Base-by-base conservation (phyloP, 92 coral and sea anemone species). In the Zoanthus sociatus region DNA sequence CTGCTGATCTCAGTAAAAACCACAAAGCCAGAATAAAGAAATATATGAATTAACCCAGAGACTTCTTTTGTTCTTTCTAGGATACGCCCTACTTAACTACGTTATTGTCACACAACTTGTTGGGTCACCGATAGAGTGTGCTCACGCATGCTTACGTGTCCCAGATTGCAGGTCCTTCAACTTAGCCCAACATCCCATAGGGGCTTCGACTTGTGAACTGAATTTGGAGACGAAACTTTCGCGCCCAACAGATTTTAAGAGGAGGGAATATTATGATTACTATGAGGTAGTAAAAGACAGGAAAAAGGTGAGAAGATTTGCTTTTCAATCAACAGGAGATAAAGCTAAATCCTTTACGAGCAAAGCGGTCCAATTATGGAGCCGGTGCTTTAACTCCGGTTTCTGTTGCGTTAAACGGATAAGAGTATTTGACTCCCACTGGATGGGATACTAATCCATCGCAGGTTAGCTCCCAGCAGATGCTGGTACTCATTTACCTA, bases 151-250 rank as follows among this genome's bases (percentile, higher is more conserved):
- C 69, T 31, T 79, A 61, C 58, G 42, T 46, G 9, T 37, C 4
- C 83, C 89, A 1, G 9, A 72, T 5, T 86, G 89, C 89, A 86
- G 12, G 76, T 86, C 89, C 46, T 86, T 86, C 63, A 86, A 86
- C 83, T 75, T 75, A 50, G 74, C 74, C 54, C 63, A 60, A 26
- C 71, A 31, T 21, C 50, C 68, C 17, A 20, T 6, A 12, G 0
- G 30, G 3, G 51, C 82, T 31, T 70, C 77, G 9, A 48, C 66
- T 33, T 86, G 89, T 60, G 89, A 86, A 55, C 72, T 86, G 6
- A 86, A 76, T 37, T 32, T 18, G 37, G 58, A 26, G 8, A 86
- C 89, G 2, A 86, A 76, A 15, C 45, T n/a, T 37, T 86, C 75
- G 37, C 89, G 58, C 20, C 83, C 73, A n/a, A 30, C 61, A 61